phyloP scores from a whole-genome alignment of 2,113 vertebrate genomes.

The Menura novaehollandiae region DNA sequence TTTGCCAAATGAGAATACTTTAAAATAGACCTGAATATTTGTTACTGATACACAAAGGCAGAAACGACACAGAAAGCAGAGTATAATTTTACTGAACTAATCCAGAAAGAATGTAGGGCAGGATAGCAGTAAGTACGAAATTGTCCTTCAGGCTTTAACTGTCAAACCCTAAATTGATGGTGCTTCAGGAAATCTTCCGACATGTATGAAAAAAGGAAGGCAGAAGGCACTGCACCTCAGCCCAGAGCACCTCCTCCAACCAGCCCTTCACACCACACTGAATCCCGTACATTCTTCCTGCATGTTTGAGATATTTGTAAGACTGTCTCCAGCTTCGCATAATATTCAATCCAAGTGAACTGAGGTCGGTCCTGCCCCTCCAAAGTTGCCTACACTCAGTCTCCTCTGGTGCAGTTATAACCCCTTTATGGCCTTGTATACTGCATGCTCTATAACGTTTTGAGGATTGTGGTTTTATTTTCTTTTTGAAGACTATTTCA shows the following conservation, averaged over 20 bases:
- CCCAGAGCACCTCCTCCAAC: background rate
- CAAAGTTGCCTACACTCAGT: background rate
- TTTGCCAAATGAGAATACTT: background rate
- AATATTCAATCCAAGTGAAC: background rate
- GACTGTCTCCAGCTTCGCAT: background rate
- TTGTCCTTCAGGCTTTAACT: slow-evolving; percentile 8
- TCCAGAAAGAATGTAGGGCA: slow-evolving; percentile 12
- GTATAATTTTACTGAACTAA: slow-evolving; percentile 9
- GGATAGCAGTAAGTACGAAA: background rate
- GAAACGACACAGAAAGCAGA: background rate
- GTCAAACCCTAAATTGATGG: background rate
- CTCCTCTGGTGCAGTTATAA: background rate
- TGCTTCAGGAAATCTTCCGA: background rate
- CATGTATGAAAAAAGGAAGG: background rate
- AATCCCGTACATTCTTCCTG: background rate
- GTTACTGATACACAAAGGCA: background rate
- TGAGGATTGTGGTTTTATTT: background rate
- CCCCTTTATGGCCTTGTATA: background rate
- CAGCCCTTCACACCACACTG: background rate
- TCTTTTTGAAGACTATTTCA: background rate
- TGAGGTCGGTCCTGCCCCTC: background rate
- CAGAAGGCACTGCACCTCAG: background rate
- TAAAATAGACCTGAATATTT: background rate
- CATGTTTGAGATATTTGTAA: background rate
- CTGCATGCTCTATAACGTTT: background rate